Conservation (phyloP, 1,140 invertebrate genomes). For the Philopotamus ludificatus region DNA sequence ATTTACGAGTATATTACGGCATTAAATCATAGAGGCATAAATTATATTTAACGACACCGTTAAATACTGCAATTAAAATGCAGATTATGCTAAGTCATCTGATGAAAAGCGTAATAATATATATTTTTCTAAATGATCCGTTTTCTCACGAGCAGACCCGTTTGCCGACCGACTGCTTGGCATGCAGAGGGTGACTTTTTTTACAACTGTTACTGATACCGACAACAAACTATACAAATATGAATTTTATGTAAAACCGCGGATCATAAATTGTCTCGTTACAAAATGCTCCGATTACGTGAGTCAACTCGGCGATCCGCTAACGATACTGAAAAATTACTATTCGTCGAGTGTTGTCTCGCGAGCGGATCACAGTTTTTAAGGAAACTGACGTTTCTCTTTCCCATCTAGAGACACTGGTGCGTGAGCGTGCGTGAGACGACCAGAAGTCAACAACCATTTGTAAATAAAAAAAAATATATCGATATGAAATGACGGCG, state of each 20-base stretch:
- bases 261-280: slow-evolving; percentile 21
- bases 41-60: too few relatives aligned
- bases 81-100: too few relatives aligned
- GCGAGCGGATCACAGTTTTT: slow-evolving; percentile 20
- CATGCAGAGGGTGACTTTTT: background rate
- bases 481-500: background rate
- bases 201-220: background rate
- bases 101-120: too few relatives aligned
- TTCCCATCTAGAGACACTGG: slow-evolving; percentile 16
- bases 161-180: too few relatives aligned
- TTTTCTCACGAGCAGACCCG: too few relatives aligned
- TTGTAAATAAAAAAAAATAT: background rate
- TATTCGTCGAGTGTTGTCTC: slow-evolving; percentile 9
- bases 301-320: slow-evolving; percentile 14
- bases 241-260: slow-evolving; percentile 6
- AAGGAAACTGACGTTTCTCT: slow-evolving; percentile 26
- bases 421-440: slow-evolving; percentile 18
- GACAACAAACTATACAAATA: background rate
- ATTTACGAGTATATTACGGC: too few relatives aligned
- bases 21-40: too few relatives aligned
- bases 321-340: slow-evolving; percentile 24
- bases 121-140: too few relatives aligned
- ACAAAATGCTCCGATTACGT: slow-evolving; percentile 26
- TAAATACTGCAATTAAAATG: too few relatives aligned
- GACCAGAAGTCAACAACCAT: background rate